Base-by-base conservation (phyloP, 2,888 invertebrate species). In the Omphaloscelis lunosa region DNA sequence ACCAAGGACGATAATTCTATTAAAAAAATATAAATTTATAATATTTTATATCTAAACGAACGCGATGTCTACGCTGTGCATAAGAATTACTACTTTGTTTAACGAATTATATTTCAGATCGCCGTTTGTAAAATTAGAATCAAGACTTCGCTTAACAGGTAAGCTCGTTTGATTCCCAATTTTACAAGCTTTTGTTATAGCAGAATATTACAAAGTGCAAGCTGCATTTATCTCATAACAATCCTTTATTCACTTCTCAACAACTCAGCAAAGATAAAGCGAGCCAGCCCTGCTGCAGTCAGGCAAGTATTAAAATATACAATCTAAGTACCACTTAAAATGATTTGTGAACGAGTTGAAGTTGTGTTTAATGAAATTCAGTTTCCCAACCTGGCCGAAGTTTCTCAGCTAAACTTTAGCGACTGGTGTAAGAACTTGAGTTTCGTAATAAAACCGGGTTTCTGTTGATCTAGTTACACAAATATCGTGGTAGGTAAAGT, bases 361-460 rank as follows among this genome's bases (percentile, higher is more conserved):
- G 75, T 85, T 82, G 12, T 77, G 69, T 80, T 58, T 83, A 85
- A 87, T 87, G 71, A 85, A 87, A 85, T 87, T 85, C 77, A 77
- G 77, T 85, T 75, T 78, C 77, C 77, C 39, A 53, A 74, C 71
- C 80, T 80, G 67, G 66, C 68, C 5, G 45, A 67, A 85, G 70
- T 85, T 87, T 68, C 62, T 2, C 34, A n/a, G 59, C 62, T 45
- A 29, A 80, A 81, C 56, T 85, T 76, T 8, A 51, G 45, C 58
- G 75, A 75, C 27, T 66, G 48, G 53, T 77, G 75, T 53, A n/a
- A 66, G 65, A 75, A 75, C 39, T 80, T 75, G 65, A 59, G 67
- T 51, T 74, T 75, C 56, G 56, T 56, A 27, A 61, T 62, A 66
- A 66, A 63, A 63, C 48, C 41, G 3, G 41, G 34, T 9, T 56